phyloP scores from a whole-genome alignment of 2,797 vertebrate species.

The Tolypeutes matacus region DNA sequence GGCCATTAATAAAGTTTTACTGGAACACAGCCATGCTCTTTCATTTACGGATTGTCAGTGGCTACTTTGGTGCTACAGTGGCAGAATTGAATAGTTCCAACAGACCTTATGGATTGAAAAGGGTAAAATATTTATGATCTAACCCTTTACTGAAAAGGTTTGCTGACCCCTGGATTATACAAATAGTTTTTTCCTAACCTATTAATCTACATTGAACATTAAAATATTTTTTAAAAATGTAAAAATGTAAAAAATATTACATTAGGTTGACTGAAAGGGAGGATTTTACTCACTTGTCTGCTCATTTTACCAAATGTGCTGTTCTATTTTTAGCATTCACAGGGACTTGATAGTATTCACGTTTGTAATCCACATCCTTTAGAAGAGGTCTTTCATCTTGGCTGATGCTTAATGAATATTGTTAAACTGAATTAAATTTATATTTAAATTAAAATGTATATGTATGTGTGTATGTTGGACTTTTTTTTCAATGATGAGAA shows the following conservation, averaged over 20 bases:
- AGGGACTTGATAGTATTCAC: background rate
- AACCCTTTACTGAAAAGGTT: background rate
- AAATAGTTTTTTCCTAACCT: background rate
- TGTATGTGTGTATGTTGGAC: background rate
- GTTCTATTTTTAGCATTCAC: background rate
- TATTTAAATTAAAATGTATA: background rate
- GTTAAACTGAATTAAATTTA: constrained; percentile 9
- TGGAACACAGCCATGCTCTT: background rate
- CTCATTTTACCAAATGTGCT: background rate
- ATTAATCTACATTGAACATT: background rate
- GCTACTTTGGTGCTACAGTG: background rate
- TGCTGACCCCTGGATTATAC: background rate
- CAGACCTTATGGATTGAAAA: background rate
- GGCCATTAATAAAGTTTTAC: background rate
- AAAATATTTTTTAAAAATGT: background rate
- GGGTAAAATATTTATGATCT: background rate
- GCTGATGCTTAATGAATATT: background rate
- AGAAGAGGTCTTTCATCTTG: background rate
- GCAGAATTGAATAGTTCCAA: background rate
- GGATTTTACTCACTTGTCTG: background rate
- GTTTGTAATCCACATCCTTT: background rate
- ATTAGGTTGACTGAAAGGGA: background rate
- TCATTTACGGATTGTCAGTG: background rate
- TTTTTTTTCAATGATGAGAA: background rate
- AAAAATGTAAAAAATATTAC: too few species aligned